Evolutionary conservation across 2,888 invertebrate species (phyloP).

Genomic region (Emmelina monodactyla): DNA sequence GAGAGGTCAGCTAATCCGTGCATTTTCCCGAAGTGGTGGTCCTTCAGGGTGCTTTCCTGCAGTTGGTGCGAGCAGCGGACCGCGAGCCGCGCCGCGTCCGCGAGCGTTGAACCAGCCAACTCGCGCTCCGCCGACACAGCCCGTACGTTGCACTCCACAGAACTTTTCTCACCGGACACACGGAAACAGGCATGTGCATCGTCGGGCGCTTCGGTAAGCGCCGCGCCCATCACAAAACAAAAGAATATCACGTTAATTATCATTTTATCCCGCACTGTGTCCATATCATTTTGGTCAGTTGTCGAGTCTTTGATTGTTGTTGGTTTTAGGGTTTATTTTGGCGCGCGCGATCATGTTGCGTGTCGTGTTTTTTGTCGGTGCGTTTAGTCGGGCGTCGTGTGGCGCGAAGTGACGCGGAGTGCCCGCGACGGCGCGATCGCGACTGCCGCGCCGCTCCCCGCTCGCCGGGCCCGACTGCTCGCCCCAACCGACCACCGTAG

Average conservation of each 20-base stretch:
- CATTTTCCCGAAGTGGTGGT: slow-evolving; percentile 76
- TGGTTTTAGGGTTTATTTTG: slow-evolving; percentile 37
- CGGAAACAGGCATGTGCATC: slow-evolving; percentile 53
- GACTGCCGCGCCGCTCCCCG: slow-evolving; percentile 40
- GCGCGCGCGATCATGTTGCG: slow-evolving; percentile 34
- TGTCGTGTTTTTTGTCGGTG: slow-evolving; percentile 8
- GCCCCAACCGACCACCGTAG: slow-evolving; percentile 20
- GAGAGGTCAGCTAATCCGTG: slow-evolving; percentile 80
- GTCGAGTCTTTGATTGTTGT: slow-evolving; percentile 35
- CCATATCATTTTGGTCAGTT: slow-evolving; percentile 59
- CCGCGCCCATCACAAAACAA: slow-evolving; percentile 64
- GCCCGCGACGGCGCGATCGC: slow-evolving; percentile 53
- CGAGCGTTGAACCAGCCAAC: slow-evolving; percentile 68
- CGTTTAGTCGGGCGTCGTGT: slow-evolving; percentile 20
- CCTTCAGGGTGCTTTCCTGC: slow-evolving; percentile 76
- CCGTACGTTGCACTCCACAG: slow-evolving; percentile 70
- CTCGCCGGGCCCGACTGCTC: slow-evolving; percentile 55
- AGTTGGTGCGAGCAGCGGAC: slow-evolving; percentile 72
- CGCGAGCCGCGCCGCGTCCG: slow-evolving; percentile 78
- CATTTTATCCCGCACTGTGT: slow-evolving; percentile 60
- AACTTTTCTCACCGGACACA: slow-evolving; percentile 44
- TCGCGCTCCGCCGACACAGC: slow-evolving; percentile 75
- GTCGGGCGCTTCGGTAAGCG: slow-evolving; percentile 57
- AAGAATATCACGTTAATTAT: slow-evolving; percentile 59
- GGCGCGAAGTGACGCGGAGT: slow-evolving; percentile 35